Base-by-base conservation (phyloP, 2,113 vertebrate genomes). In the Xiphophorus hellerii region DNA sequence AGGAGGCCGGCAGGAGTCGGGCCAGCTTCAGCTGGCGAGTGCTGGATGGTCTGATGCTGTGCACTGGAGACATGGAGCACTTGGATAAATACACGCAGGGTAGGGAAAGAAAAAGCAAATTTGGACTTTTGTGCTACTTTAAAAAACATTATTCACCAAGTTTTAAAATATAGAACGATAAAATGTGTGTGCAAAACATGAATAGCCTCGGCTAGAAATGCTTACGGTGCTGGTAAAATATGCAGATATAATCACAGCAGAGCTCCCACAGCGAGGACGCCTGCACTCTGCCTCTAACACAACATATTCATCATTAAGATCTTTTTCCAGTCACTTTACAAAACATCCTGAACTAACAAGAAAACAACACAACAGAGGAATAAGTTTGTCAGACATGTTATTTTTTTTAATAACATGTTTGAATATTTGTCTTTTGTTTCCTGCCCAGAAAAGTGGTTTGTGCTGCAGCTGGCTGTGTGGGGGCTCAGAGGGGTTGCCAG, bases 381-480 rank as follows among this genome's bases (percentile, higher is more conserved):
- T 1, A n/a, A 6, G 69, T 65, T 77, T 35, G 12, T 14, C 39
- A 3, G 14, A 42, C 42, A 30, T 30, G 3, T 30, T 30, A 30
- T 30, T 30, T 30, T 37, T 17, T 74, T 44, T 77, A 5, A 9
- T 5, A 72, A 33, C 62, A 69, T 3, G 17, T 37, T 37, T 44
- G 44, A 25, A 20, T 75, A 10, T 68, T 35, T 62, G 27, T 3
- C 44, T 13, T 62, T 7, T 78, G 27, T 76, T 48, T 78, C 76
- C 39, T n/a, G 22, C n/a, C 62, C 89, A 95, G 94, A 93, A 67
- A 89, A 87, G 80, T 15, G 30, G 13, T 91, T 93, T 63, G 72
- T 71, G 14, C 74, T 93, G 77, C 95, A 93, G 90, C 84, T 95
- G 89, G 73, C 48, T 4, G 89, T 94, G 63, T 94, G 93, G 88